Percentiles rank a stretch among this genome's conserved stretches.
Evolutionary conservation across 2,888 invertebrate species (phyloP).

Genomic region (Tetragnatha montana): DNA sequence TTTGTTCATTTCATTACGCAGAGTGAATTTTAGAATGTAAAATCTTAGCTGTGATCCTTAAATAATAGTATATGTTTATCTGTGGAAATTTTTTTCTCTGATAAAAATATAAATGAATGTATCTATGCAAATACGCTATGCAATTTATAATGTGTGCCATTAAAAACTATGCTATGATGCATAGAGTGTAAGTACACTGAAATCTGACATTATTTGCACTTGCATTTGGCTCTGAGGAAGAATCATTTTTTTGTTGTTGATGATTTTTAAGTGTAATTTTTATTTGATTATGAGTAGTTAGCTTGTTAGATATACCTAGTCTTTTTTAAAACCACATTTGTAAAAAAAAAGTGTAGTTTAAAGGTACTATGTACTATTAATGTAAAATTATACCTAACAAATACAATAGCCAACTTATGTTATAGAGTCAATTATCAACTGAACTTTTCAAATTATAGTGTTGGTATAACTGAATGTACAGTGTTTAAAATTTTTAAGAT

Average conservation of each 20-base stretch:
- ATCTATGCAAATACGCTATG: slow-evolving; percentile 47
- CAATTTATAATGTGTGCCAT: slow-evolving; percentile 40
- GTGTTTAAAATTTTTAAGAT: neutral
- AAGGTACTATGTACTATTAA: too few species aligned
- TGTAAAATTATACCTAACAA: too few species aligned
- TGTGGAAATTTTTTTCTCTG: slow-evolving; percentile 20
- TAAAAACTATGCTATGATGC: slow-evolving; percentile 6
- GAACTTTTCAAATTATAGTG: neutral
- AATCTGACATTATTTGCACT: neutral
- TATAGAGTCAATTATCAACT: neutral
- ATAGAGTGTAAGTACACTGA: neutral
- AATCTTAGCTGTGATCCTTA: slow-evolving; percentile 52
- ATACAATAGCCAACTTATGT: neutral
- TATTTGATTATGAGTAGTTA: neutral
- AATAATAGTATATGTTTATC: slow-evolving; percentile 13
- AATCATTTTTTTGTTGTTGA: neutral
- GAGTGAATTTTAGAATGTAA: neutral
- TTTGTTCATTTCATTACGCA: neutral
- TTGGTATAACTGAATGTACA: too few species aligned
- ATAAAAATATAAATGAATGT: slow-evolving; percentile 1
- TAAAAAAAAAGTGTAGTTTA: too few species aligned
- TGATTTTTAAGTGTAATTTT: neutral
- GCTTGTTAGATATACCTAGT: too few species aligned
- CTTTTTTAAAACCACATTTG: too few species aligned
- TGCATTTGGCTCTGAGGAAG: neutral